Conservation (phyloP, 2,113 vertebrate species). For the Gila orcuttii region DNA sequence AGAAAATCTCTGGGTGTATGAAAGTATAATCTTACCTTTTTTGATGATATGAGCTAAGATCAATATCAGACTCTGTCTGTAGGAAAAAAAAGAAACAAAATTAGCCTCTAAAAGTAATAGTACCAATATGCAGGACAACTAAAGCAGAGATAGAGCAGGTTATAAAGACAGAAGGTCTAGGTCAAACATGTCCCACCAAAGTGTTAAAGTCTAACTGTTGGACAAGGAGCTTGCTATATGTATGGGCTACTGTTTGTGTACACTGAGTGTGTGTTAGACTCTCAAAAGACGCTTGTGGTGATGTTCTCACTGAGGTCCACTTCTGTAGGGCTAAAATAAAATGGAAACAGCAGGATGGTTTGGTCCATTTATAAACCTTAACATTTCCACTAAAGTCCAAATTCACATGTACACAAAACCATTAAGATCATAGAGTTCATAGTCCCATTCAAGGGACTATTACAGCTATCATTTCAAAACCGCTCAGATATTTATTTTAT, state of each 20-base stretch:
- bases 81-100: constrained; percentile 42
- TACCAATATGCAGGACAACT: not conserved
- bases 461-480: not conserved
- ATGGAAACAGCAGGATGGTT: not conserved
- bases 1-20: not conserved
- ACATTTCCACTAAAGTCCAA: constrained; percentile 36
- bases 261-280: not conserved
- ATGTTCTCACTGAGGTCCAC: not conserved
- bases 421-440: not conserved
- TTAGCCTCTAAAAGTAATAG: not conserved
- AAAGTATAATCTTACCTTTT: constrained; percentile 71
- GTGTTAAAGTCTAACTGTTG: not conserved
- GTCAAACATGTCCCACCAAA: not conserved
- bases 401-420: constrained; percentile 50
- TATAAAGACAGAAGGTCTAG: not conserved
- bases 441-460: not conserved
- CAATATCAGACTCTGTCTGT: constrained; percentile 79
- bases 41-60: constrained; percentile 79
- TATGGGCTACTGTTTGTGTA: not conserved
- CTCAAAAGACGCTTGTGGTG: not conserved
- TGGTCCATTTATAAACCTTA: constrained; percentile 26
- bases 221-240: constrained; percentile 1
- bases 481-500: not conserved
- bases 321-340: constrained; percentile 28
- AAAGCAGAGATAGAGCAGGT: not conserved